Evolutionary conservation across 2,888 invertebrate species (phyloP).

Genomic region (Horisme vitalbata): DNA sequence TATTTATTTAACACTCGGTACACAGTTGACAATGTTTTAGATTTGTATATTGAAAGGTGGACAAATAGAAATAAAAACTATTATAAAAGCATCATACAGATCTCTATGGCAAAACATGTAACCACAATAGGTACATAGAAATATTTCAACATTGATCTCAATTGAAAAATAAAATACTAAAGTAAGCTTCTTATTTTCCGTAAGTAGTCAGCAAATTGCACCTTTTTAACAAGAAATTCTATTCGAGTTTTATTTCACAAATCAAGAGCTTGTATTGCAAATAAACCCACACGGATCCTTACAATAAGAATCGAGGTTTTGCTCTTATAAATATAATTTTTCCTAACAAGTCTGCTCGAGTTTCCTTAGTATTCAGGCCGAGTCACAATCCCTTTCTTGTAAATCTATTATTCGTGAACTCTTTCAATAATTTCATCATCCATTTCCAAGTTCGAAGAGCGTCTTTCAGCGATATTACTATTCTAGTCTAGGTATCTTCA

Average conservation of each 20-base stretch:
- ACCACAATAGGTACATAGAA: too few relatives aligned
- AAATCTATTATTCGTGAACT: slow-evolving; percentile 33
- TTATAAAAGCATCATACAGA: too few relatives aligned
- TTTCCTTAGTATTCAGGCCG: slow-evolving; percentile 16
- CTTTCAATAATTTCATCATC: slow-evolving; percentile 45
- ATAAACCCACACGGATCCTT: neutral
- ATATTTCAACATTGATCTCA: neutral
- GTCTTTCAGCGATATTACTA: slow-evolving; percentile 33
- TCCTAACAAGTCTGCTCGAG: slow-evolving; percentile 20
- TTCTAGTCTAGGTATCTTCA: slow-evolving; percentile 33
- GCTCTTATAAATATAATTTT: slow-evolving; percentile 6
- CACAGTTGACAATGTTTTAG: too few relatives aligned
- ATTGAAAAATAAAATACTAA: slow-evolving; percentile 13
- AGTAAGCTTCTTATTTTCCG: too few relatives aligned
- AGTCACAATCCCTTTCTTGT: slow-evolving; percentile 31
- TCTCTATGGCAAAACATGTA: too few relatives aligned
- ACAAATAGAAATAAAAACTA: too few relatives aligned
- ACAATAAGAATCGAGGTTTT: neutral
- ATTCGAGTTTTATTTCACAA: too few relatives aligned
- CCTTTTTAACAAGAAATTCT: too few relatives aligned
- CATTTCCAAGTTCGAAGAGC: slow-evolving; percentile 35
- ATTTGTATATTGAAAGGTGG: too few relatives aligned
- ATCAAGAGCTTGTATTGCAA: too few relatives aligned
- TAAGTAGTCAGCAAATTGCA: too few relatives aligned
- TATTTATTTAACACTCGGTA: too few relatives aligned